Base-by-base conservation (phyloP, 2,797 vertebrate species). In the Bradypodion pumilum region DNA sequence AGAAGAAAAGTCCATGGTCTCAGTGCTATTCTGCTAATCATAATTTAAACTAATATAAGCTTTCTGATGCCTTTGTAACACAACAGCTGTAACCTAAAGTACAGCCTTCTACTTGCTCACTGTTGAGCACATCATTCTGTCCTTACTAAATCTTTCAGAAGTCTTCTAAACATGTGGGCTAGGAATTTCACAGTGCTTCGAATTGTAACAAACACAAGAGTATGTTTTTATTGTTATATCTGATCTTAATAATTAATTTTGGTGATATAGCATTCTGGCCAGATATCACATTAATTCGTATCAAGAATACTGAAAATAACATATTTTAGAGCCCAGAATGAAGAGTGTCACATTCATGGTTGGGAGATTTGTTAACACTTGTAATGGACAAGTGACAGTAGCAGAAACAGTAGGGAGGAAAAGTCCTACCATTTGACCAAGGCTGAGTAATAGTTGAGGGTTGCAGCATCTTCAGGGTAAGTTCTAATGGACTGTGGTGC, bases 81-180 rank as follows among this genome's bases (percentile, higher is more conserved):
- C 85, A 87, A 84, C 83, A 92, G 82, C 82, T 88, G 80, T 83
- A 87, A 78, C 80, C 59, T 82, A 85, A 91, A 91, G 85, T 87
- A 25, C 83, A 90, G 29, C 86, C 65, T 88, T 86, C 88, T 73
- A 56, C 63, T 63, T 80, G 25, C 25, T 85, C 68, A 49, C 32
- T 86, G 37, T 86, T 16, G 70, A 82, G 19, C 76, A 68, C 32
- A 78, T 19, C 65, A 59, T 25, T 83, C 60, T 91, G 90, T 86
- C 82, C 60, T 72, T 85, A 86, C 74, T 46, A 83, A 86, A 5
- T 77, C 74, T 65, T 84, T 21, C 78, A 75, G 74, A 46, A 32
- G 85, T 87, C 16, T 70, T 52, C 78, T 89, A 82, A 91, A 76
- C 49, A 66, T 78, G 63, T 70, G 35, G 49, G 35, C 75, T 32